Conservation (phyloP, 53 echinoderm and acorn worm species). For the Mesocentrotus franciscanus region DNA sequence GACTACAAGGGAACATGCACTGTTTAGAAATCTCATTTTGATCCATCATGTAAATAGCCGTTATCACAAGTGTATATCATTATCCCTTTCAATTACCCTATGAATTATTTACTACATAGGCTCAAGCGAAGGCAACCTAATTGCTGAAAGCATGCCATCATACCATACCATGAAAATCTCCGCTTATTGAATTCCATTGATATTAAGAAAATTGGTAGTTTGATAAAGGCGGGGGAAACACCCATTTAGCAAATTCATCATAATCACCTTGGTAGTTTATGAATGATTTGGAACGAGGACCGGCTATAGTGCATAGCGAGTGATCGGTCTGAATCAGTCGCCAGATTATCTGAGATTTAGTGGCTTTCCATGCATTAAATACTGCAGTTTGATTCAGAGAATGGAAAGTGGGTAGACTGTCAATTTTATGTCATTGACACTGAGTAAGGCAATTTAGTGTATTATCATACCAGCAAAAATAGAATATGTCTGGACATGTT, state of each 20-base stretch:
- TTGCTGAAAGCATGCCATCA: not conserved
- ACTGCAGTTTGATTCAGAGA: not conserved
- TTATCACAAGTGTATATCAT: not conserved
- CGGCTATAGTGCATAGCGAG: not conserved
- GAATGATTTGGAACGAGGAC: not conserved
- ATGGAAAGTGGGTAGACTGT: slow-evolving; percentile 9
- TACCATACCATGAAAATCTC: not conserved
- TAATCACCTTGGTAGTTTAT: not conserved
- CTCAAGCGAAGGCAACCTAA: not conserved
- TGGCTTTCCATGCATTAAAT: slow-evolving; percentile 53
- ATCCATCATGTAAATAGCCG: not conserved
- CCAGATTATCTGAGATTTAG: not conserved
- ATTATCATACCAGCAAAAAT: not conserved
- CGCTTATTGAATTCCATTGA: not conserved
- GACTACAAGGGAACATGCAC: too few species aligned
- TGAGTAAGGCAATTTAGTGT: not conserved
- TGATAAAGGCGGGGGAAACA: not conserved
- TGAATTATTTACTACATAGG: not conserved
- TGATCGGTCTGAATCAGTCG: not conserved
- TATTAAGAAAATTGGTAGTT: not conserved
- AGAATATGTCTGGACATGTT: not conserved
- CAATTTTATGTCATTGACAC: slow-evolving; percentile 13
- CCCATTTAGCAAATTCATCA: slow-evolving; percentile 19
- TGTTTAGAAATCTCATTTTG: not conserved
- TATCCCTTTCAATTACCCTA: not conserved